Percentiles rank a stretch among this genome's conserved stretches.
phyloP scores from a whole-genome alignment of 2,888 invertebrate genomes.

The Rhorus exstirpatorius region DNA sequence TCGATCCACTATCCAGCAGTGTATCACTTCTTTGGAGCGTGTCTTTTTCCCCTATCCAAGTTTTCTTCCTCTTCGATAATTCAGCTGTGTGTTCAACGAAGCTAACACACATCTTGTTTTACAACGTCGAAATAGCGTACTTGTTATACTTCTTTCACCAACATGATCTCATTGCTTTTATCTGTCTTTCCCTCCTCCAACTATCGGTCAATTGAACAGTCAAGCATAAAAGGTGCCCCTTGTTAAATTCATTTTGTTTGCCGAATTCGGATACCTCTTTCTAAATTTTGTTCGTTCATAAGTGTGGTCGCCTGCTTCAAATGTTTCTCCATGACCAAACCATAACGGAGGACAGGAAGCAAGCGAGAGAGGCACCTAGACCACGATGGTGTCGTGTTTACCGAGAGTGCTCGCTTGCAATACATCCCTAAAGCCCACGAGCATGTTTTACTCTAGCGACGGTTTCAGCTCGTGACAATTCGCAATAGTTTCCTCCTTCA shows the following conservation, averaged over 20 bases:
- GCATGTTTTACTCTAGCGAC: constrained; percentile 21
- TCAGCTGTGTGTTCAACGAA: neutral
- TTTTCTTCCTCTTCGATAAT: too few relatives aligned
- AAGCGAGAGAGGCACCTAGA: constrained; percentile 13
- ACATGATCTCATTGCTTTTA: neutral
- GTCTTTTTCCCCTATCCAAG: too few relatives aligned
- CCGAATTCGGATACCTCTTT: neutral
- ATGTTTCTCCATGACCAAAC: neutral
- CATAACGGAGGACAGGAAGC: neutral
- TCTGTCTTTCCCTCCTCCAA: neutral
- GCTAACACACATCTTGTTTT: neutral
- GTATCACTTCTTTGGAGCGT: too few relatives aligned
- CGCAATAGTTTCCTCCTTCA: constrained; percentile 51
- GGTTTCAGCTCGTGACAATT: constrained; percentile 21
- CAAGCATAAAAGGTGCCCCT: neutral
- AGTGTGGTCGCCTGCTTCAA: neutral
- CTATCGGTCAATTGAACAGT: neutral
- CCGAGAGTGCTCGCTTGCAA: constrained; percentile 26
- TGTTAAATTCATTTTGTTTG: neutral
- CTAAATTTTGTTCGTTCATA: neutral
- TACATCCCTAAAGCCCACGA: constrained; percentile 28
- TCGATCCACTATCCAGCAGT: neutral
- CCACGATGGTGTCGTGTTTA: constrained; percentile 39
- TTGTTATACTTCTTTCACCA: neutral
- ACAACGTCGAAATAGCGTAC: too few relatives aligned